These are phyloP conservation scores for Mechanitis messenoides DNA, from an alignment of 2,888 invertebrate genomes.

Conservation along the genomic window DNA sequence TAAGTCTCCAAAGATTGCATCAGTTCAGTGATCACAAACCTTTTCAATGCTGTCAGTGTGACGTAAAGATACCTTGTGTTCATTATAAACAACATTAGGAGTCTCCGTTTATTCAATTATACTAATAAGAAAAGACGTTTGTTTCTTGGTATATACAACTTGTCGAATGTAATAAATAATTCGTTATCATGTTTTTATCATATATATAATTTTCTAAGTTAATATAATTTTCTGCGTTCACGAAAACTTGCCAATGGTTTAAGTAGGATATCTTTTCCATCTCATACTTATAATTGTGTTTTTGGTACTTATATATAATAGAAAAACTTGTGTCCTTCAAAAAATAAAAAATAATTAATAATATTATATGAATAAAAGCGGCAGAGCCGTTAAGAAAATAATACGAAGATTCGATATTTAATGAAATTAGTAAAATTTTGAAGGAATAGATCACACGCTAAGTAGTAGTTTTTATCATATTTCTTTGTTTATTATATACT, in stretches of 20 bases:
- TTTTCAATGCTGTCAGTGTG: not conserved
- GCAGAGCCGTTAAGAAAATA: no score
- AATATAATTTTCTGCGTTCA: no score
- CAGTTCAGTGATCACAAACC: not conserved
- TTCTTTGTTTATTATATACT: not conserved
- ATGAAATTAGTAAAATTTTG: not conserved
- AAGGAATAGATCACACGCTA: not conserved
- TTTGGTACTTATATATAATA: no score
- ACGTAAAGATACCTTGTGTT: not conserved
- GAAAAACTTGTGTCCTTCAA: no score
- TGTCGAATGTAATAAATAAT: not conserved
- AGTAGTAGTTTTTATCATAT: not conserved
- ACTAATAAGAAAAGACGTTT: constrained; percentile 6
- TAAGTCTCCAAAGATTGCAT: not conserved
- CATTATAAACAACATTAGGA: not conserved
- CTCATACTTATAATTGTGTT: no score
- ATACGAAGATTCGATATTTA: not conserved
- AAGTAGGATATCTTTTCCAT: no score
- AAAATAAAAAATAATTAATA: no score
- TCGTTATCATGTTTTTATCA: not conserved
- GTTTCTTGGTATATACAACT: not conserved
- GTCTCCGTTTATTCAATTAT: not conserved
- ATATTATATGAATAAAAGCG: no score
- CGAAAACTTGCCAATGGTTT: no score
- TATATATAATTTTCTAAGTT: no score